These are phyloP conservation scores for Buceros bicornis DNA, from an alignment of 2,797 vertebrate genomes.

Conservation along the genomic window DNA sequence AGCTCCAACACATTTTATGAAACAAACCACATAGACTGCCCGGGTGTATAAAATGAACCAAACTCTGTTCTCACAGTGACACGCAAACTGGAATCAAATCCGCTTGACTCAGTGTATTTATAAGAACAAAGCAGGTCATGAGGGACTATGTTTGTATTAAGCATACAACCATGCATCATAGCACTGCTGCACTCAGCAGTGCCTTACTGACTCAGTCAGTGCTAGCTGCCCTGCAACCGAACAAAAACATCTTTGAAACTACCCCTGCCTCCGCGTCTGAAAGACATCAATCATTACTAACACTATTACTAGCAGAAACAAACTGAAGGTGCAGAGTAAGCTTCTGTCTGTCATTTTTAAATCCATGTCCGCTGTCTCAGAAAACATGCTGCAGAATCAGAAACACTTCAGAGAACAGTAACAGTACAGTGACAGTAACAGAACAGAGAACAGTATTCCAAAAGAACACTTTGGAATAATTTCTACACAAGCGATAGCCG, in stretches of 20 bases:
- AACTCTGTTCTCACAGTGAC: background rate
- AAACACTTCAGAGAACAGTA: background rate
- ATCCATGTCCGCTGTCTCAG: background rate
- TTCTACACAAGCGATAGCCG: background rate
- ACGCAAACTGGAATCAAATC: background rate
- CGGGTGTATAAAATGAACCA: background rate
- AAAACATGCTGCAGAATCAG: background rate
- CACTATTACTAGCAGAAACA: background rate
- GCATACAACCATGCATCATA: background rate
- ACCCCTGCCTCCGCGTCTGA: background rate
- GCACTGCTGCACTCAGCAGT: background rate
- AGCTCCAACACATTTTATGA: background rate
- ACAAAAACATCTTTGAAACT: background rate
- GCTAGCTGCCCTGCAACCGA: background rate
- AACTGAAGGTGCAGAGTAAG: background rate
- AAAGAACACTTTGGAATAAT: background rate
- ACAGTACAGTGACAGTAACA: background rate
- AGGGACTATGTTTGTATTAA: background rate
- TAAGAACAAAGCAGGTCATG: background rate
- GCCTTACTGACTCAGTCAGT: background rate
- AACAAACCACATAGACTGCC: background rate
- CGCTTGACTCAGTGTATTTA: background rate
- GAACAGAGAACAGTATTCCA: background rate
- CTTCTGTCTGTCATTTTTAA: background rate
- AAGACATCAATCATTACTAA: background rate